Conservation (phyloP, 37 sponge, comb jelly and placozoan species). For the Halichondria panicea region DNA sequence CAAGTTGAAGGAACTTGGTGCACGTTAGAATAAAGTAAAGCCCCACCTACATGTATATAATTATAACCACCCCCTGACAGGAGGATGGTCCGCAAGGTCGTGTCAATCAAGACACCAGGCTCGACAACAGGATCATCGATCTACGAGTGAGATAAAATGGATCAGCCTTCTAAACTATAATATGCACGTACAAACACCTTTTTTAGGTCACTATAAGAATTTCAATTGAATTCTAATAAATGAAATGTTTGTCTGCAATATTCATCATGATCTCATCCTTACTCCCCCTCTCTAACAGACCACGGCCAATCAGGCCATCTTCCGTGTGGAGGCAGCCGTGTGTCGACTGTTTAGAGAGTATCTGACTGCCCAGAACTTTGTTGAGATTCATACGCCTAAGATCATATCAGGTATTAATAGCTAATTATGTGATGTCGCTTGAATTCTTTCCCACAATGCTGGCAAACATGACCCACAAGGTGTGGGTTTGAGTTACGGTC, state of each 20-base stretch:
- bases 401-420: constrained; percentile 87
- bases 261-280: neutral
- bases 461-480: too few species aligned
- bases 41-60: neutral
- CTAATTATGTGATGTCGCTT: too few species aligned
- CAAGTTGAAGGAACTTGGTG: too few species aligned
- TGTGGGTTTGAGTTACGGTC: too few species aligned
- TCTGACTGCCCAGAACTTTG: constrained; percentile 83
- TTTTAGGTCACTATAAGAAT: too few species aligned
- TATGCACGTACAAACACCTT: too few species aligned
- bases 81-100: constrained; percentile 64
- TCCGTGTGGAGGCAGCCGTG: constrained; percentile 91
- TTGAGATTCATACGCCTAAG: constrained; percentile 98
- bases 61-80: neutral
- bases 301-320: constrained; percentile 94
- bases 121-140: constrained; percentile 97
- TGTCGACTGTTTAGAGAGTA: constrained; percentile 89
- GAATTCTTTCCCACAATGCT: too few species aligned
- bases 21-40: too few species aligned
- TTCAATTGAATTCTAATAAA: neutral
- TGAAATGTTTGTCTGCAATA: neutral
- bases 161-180: too few species aligned
- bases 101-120: constrained; percentile 95
- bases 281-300: constrained; percentile 47
- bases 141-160: constrained; percentile 61